Evolutionary conservation across 1,140 invertebrate species (phyloP), one percentile per base, ranked within the genome.

Genomic region (Drosophila teissieri): DNA sequence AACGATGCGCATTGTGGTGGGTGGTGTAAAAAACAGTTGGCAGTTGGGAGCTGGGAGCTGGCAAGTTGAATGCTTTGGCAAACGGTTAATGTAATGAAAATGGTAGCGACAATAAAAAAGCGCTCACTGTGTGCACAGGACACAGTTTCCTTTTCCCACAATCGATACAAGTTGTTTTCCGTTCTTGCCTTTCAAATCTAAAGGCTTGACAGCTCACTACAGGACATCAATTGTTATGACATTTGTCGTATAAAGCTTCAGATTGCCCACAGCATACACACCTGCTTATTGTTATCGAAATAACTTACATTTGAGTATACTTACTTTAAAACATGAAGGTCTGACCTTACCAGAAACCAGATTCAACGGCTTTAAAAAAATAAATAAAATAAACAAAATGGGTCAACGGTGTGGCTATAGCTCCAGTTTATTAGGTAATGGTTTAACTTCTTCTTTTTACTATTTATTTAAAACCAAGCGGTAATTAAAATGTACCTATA

Each of bases 81-180:
- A 82, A 67, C 79, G 75, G 69, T 88, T 88, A 88, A 88, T 88
- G 83, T 88, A 88, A 88, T 88, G 83, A 88, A 83, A 83, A 88
- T 67, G 68, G 83, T 83, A 76, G 55, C 62, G 76, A 76, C 79
- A 89, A 79, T 88, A 86, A 73, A 69, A 72, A 78, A 73, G 64
- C 70, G 72, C 68, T 76, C 52, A 62, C 81, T 82, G 82, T 61
- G 68, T 56, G 56, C 42, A 36, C 31, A 39, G 37, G 19, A 40
- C n/a, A 19, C 31, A n/a, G 34, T 14, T 40, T 46, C 42, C 4
- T 34, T 40, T 11, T 14, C 1, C 37, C 39, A 42, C 65, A 75
- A 80, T 51, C 51, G 52, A 17, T 34, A 54, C 80, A 86, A 74
- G 48, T 65, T 73, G 40, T 56, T 64, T 55, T 36, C 42, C 42